Conservation (phyloP, 2,888 invertebrate genomes). For the Zygothrica quintamaculata region DNA sequence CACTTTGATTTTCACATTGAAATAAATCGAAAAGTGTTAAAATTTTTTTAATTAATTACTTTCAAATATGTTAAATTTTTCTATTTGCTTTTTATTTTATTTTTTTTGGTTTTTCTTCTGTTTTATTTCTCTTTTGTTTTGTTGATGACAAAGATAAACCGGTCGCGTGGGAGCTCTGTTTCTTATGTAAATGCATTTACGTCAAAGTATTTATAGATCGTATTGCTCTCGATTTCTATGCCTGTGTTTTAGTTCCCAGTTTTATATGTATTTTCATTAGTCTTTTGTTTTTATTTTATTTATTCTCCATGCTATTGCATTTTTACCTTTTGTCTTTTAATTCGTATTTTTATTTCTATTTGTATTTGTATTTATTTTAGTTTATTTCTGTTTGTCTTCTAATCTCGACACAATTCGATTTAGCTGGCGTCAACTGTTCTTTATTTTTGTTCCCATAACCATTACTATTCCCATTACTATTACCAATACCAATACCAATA, state of each 20-base stretch:
- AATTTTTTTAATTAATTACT: conserved; percentile 18
- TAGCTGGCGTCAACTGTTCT: no score
- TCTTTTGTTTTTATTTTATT: not conserved
- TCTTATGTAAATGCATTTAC: conserved; percentile 32
- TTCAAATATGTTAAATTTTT: no score
- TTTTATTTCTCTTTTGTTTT: no score
- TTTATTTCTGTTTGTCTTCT: no score
- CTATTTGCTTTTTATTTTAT: no score
- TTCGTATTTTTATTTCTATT: not conserved
- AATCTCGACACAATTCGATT: not conserved
- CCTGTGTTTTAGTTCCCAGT: not conserved
- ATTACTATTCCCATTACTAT: no score
- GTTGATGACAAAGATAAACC: not conserved
- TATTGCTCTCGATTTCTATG: not conserved
- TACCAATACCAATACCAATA: no score
- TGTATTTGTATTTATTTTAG: no score
- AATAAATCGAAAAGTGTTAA: conserved; percentile 47
- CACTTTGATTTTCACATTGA: conserved; percentile 40
- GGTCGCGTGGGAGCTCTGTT: not conserved
- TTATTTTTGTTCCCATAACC: not conserved
- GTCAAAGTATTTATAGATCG: conserved; percentile 39
- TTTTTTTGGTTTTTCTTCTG: no score
- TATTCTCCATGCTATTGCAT: no score
- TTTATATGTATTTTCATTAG: conserved; percentile 2
- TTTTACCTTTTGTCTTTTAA: not conserved